A percentile compares a stretch with the other conserved stretches of the same genome.
Conservation (phyloP, 2,888 invertebrate species). For the Tenthredo mesomela region DNA sequence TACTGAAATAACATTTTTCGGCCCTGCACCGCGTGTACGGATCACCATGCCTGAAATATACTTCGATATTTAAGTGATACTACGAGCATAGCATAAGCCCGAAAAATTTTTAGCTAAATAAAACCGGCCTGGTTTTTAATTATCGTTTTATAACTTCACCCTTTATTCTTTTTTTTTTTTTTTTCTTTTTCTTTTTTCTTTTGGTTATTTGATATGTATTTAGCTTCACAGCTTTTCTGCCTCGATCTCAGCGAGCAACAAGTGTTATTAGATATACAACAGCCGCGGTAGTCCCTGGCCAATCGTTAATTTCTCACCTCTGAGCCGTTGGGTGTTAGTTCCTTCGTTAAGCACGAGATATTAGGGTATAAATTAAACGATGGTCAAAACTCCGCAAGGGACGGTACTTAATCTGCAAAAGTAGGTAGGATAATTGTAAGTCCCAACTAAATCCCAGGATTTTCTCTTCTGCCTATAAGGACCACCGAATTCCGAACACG, state of each 20-base stretch:
- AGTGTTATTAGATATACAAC: slow-evolving; percentile 27
- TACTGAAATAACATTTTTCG: slow-evolving; percentile 1
- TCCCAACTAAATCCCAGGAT: not conserved
- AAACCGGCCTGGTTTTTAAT: slow-evolving; percentile 1
- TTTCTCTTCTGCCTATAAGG: not conserved
- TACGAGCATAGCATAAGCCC: not conserved
- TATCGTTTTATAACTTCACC: too few species aligned
- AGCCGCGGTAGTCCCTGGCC: not conserved
- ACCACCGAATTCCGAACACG: slow-evolving; percentile 19
- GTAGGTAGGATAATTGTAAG: not conserved
- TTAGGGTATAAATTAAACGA: not conserved
- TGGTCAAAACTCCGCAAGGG: not conserved
- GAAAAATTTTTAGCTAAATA: not conserved
- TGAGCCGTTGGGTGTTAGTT: not conserved
- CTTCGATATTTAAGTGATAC: not conserved
- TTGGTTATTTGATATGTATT: not conserved
- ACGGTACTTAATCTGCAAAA: not conserved
- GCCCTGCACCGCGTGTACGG: not conserved
- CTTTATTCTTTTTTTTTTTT: too few species aligned
- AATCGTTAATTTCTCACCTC: slow-evolving; percentile 27
- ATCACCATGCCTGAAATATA: not conserved
- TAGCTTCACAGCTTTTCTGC: not conserved
- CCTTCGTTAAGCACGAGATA: not conserved
- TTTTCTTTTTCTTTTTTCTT: too few species aligned
- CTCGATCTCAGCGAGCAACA: not conserved